phyloP scores from a whole-genome alignment of 2,888 invertebrate genomes.

The Cataglyphis altisquamis region DNA sequence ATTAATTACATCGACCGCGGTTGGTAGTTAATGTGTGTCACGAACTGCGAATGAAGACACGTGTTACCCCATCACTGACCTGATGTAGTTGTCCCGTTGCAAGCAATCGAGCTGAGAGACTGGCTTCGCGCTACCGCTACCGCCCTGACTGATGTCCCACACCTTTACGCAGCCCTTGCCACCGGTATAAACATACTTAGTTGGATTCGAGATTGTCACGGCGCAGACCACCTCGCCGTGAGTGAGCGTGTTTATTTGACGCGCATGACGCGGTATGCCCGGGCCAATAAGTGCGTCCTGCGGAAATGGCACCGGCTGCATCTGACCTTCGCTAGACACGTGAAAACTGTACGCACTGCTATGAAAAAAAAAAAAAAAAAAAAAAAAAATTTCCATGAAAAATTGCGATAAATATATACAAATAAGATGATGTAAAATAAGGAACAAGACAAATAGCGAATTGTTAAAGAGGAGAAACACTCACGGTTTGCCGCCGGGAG shows the following conservation, averaged over 20 bases:
- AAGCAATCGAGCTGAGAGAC: constrained; percentile 97
- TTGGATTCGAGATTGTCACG: constrained; percentile 97
- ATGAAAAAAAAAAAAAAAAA: constrained; percentile 74
- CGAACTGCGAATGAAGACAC: constrained; percentile 54
- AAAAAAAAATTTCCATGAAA: constrained; percentile 3
- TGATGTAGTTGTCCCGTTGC: constrained; percentile 98
- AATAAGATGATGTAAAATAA: background rate
- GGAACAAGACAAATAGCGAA: background rate
- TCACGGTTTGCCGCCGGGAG: constrained; percentile 95
- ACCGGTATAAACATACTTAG: constrained; percentile 98
- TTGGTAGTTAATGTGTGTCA: constrained; percentile 56
- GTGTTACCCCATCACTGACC: constrained; percentile 83
- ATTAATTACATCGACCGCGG: constrained; percentile 55
- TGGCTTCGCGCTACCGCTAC: constrained; percentile 93
- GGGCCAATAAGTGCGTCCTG: constrained; percentile 97
- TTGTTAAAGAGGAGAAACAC: constrained; percentile 84
- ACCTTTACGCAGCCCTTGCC: constrained; percentile 99
- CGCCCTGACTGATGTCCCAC: constrained; percentile 97
- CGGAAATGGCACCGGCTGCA: constrained; percentile 97
- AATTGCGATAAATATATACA: background rate
- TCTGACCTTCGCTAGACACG: constrained; percentile 95
- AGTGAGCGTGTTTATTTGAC: constrained; percentile 96
- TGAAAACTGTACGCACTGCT: constrained; percentile 97
- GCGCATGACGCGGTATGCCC: constrained; percentile 96
- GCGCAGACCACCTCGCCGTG: constrained; percentile 99